Percentiles rank a stretch among this genome's conserved stretches.
These are phyloP conservation scores for Chelidonichthys spinosus DNA, from an alignment of 2,797 vertebrate genomes.

Conservation along the genomic window DNA sequence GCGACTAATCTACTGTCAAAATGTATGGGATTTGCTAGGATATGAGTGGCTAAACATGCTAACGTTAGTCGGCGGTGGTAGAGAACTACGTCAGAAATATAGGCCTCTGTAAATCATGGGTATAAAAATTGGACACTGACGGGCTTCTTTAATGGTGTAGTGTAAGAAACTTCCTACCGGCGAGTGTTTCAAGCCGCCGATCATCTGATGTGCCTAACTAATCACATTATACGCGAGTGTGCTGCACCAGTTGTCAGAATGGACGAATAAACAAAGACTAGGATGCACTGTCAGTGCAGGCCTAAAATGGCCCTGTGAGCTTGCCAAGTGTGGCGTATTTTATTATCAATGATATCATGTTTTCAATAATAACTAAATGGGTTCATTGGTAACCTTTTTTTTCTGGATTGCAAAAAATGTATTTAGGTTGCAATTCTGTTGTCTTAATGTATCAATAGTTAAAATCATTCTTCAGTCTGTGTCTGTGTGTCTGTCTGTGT, in stretches of 20 bases:
- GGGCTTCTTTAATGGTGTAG: constrained; percentile 26
- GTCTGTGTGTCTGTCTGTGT: not conserved
- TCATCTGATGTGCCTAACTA: constrained; percentile 33
- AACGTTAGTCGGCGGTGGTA: constrained; percentile 59
- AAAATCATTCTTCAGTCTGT: constrained; percentile 13
- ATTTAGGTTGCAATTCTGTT: constrained; percentile 1
- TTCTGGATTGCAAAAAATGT: not conserved
- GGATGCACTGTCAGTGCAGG: constrained; percentile 82
- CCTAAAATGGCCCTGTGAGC: constrained; percentile 85
- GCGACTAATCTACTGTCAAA: constrained; percentile 55
- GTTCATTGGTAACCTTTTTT: not conserved
- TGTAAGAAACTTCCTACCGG: constrained; percentile 1
- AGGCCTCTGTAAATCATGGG: constrained; percentile 77
- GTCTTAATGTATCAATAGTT: constrained; percentile 35
- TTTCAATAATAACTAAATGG: constrained; percentile 11
- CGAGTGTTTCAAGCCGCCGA: constrained; percentile 20
- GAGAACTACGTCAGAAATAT: constrained; percentile 82
- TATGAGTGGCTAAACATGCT: constrained; percentile 75
- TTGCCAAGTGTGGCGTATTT: constrained; percentile 86
- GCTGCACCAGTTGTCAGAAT: constrained; percentile 68
- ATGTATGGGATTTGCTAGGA: constrained; percentile 55
- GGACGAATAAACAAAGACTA: constrained; percentile 83
- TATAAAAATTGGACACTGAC: constrained; percentile 43
- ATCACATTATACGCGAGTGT: constrained; percentile 40
- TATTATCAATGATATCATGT: constrained; percentile 62